Base-by-base conservation (phyloP, 2,113 vertebrate species). In the Uropsilus gracilis region DNA sequence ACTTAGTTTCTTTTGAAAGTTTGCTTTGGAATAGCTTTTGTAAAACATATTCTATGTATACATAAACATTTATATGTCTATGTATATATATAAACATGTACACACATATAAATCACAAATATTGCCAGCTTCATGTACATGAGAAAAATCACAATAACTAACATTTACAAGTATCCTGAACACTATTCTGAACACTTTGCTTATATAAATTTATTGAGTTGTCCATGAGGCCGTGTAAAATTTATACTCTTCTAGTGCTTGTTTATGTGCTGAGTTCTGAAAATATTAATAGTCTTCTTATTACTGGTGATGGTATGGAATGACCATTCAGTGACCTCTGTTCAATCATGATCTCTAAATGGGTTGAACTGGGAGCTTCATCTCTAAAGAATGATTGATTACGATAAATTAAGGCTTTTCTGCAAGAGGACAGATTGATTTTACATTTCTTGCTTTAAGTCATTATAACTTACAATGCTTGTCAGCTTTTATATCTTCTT, bases 371-470 rank as follows among this genome's bases (percentile, higher is more conserved):
- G 66, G 57, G 63, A 91, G 28, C 22, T 53, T 94, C 24, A 37
- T 50, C 59, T 50, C 83, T 95, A 92, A 95, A 95, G 34, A 77
- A 92, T 83, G 34, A 95, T 89, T 86, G 80, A 94, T 89, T 84
- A 87, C 95, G 85, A 94, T 48, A 80, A 93, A 97, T 78, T 34
- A 59, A 64, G 57, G 28, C 73, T 91, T 87, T 94, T 95, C 75
- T 77, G 53, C 91, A 95, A 85, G 63, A 86, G 22, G 48, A 44
- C 6, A 90, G 10, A 95, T 90, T 95, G 77, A 95, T 89, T 89
- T 89, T 75, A 18, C 66, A 24, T 91, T 95, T 83, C 66, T 95
- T 75, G 37, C 71, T 95, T 75, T 37, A 92, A 91, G 30, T 68
- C 57, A 84, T 94, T 32, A 20, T 53, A 86, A 28, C 10, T 87